phyloP scores from a whole-genome alignment of 2,113 vertebrate genomes.

The Catagonus wagneri region DNA sequence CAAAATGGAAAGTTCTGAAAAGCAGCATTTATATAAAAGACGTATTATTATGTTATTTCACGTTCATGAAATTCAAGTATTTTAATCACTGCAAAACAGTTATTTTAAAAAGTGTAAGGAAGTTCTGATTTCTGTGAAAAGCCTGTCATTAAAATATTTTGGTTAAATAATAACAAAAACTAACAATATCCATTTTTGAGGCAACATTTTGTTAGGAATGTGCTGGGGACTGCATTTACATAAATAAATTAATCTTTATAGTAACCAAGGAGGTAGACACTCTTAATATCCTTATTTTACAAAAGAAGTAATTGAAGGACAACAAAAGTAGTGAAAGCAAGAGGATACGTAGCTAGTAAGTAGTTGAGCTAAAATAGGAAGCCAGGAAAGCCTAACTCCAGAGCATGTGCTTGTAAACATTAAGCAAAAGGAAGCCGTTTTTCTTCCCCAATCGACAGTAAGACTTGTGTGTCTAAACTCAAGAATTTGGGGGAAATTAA shows the following conservation, averaged over 20 bases:
- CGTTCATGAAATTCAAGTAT: neutral
- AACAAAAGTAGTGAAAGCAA: neutral
- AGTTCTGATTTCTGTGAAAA: neutral
- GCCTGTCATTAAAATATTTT: neutral
- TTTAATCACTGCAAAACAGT: neutral
- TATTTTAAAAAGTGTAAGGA: neutral
- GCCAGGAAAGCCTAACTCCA: neutral
- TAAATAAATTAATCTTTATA: conserved; percentile 25
- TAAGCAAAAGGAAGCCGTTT: neutral
- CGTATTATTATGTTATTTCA: neutral
- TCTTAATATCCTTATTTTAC: neutral
- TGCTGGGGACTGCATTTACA: neutral
- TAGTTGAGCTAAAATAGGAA: neutral
- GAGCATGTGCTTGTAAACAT: neutral
- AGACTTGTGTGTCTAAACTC: neutral
- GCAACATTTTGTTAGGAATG: neutral
- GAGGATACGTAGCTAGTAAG: neutral
- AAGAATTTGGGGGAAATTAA: neutral
- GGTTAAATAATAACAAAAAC: neutral
- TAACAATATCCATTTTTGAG: neutral
- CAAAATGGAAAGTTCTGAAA: neutral
- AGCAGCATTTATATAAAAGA: neutral
- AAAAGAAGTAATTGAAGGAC: neutral
- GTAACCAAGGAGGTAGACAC: neutral
- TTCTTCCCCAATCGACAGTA: neutral